phyloP scores from a whole-genome alignment of 2,113 vertebrate genomes.

The Anthoscopus minutus region DNA sequence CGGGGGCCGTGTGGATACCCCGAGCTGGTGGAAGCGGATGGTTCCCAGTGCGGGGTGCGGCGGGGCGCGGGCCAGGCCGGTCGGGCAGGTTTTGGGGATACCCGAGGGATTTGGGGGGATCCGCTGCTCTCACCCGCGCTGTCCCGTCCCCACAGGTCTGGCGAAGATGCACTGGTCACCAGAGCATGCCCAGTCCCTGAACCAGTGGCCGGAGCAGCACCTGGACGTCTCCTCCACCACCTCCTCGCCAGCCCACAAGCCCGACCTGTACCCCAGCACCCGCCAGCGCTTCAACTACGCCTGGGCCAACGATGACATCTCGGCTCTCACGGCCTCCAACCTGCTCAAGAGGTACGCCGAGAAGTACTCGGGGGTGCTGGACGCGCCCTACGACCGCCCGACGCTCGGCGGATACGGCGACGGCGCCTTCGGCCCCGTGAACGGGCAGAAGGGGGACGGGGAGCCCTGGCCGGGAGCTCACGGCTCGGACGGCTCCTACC shows the following conservation, averaged over 20 bases:
- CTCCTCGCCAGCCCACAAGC: slow-evolving; percentile 91
- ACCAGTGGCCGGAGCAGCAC: slow-evolving; percentile 99
- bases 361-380: slow-evolving; percentile 90
- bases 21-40: rapidly evolving
- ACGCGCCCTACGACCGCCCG: slow-evolving; percentile 86
- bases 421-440: slow-evolving; percentile 78
- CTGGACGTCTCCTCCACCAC: slow-evolving; percentile 97
- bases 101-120: no score
- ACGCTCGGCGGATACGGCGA: slow-evolving; percentile 76
- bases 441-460: slow-evolving; percentile 83
- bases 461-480: slow-evolving; percentile 86
- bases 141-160: slow-evolving; percentile 29
- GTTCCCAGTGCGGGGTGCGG: rapidly evolving
- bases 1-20: no score
- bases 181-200: slow-evolving; percentile 97
- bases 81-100: rapidly evolving
- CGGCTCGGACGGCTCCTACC: slow-evolving; percentile 77
- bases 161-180: slow-evolving; percentile 99
- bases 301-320: slow-evolving; percentile 98
- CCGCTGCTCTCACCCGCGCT: rapidly evolving
- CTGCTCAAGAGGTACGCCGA: slow-evolving; percentile 95
- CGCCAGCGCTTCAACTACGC: slow-evolving; percentile 87
- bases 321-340: slow-evolving; percentile 93
- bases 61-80: rapidly evolving
- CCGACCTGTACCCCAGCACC: slow-evolving; percentile 80